phyloP scores from a whole-genome alignment of 2,888 invertebrate species.

The Mesodorylaimus sp. region DNA sequence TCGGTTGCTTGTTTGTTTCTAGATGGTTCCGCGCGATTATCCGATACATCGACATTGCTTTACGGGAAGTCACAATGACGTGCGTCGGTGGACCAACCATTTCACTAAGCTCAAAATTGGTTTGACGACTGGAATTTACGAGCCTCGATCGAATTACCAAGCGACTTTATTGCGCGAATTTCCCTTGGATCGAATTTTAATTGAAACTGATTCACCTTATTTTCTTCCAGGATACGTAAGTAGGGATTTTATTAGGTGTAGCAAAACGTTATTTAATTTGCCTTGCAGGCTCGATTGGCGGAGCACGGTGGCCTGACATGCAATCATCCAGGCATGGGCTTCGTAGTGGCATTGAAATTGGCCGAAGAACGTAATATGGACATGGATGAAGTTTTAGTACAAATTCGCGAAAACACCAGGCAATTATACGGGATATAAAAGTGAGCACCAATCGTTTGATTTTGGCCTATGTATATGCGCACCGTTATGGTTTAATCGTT shows the following conservation, averaged over 20 bases:
- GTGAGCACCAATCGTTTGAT: too few species aligned
- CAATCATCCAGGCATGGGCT: constrained; percentile 33
- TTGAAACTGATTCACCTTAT: constrained; percentile 39
- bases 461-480: too few species aligned
- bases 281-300: background rate
- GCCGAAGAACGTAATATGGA: constrained; percentile 21
- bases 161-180: background rate
- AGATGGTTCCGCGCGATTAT: constrained; percentile 29
- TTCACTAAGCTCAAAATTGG: constrained; percentile 35
- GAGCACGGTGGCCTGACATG: constrained; percentile 15
- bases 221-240: constrained; percentile 29
- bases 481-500: too few species aligned
- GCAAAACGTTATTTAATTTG: background rate
- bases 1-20: constrained; percentile 5
- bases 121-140: constrained; percentile 31
- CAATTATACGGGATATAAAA: constrained; percentile 28
- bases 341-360: constrained; percentile 32
- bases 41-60: constrained; percentile 38
- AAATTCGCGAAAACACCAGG: constrained; percentile 26
- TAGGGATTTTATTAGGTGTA: background rate
- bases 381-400: constrained; percentile 24
- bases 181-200: constrained; percentile 24
- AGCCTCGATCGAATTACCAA: constrained; percentile 29
- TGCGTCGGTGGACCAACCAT: constrained; percentile 30
- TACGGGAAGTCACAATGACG: constrained; percentile 30